Conservation (phyloP, 2,113 vertebrate genomes). For the Poeciliopsis retropinna region DNA sequence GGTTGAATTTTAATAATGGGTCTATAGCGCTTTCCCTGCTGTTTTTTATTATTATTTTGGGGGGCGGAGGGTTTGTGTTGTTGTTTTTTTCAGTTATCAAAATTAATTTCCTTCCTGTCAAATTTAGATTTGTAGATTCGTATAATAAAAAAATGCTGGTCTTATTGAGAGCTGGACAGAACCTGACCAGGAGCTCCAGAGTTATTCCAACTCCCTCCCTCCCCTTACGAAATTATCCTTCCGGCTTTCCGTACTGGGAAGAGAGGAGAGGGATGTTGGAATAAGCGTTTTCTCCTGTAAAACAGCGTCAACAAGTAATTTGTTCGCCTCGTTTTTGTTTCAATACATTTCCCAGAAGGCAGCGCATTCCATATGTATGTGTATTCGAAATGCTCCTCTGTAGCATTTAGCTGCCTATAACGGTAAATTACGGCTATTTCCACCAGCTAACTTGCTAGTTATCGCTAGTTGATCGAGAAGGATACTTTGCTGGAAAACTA, state of each 20-base stretch:
- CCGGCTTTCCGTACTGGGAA: neutral
- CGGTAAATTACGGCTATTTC: neutral
- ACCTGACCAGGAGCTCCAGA: neutral
- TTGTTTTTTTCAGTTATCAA: conserved; percentile 8
- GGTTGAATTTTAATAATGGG: conserved; percentile 5
- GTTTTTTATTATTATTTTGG: neutral
- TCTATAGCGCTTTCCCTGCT: neutral
- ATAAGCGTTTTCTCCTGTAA: conserved; percentile 10
- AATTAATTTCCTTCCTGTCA: neutral
- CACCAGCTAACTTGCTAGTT: too few relatives aligned
- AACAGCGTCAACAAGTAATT: too few relatives aligned
- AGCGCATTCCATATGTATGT: neutral
- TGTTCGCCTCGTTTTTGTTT: neutral
- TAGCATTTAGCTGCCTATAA: neutral
- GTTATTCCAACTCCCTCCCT: neutral
- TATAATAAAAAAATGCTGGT: too few relatives aligned
- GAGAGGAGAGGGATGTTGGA: conserved; percentile 43
- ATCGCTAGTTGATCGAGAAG: neutral
- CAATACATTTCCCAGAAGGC: conserved; percentile 62
- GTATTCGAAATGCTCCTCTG: neutral
- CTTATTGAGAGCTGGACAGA: neutral
- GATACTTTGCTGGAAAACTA: conserved; percentile 7
- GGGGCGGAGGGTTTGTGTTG: too few relatives aligned
- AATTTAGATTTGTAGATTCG: neutral
- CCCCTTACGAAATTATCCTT: neutral